Base-by-base conservation (phyloP, 1,140 invertebrate genomes). In the Charaxes varanes region DNA sequence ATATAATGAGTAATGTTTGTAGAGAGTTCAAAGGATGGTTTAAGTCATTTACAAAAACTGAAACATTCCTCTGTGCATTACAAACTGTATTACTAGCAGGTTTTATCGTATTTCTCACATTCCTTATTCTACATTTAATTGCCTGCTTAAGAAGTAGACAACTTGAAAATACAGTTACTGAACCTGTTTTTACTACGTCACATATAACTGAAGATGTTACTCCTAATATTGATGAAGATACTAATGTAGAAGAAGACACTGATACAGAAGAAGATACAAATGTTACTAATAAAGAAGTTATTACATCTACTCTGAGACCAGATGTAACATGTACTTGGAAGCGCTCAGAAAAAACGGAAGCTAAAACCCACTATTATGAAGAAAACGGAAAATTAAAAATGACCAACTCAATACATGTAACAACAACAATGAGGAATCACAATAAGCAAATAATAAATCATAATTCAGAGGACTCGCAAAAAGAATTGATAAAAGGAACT, bases 1-100 rank as follows among this genome's bases (percentile, higher is more conserved):
- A 49, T 41, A 63, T 43, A 56, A 71, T 73, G 67, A 58, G 62
- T 51, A 53, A 61, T 58, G 58, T 32, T 17, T 77, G 53, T 26
- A 66, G 57, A 37, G 62, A 71, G 41, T 60, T 77, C 12, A 61
- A 50, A 35, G 63, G 70, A 22, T 82, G 77, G 77, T 67, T 52
- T 41, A 59, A 49, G 22, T 65, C 77, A 2, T 82, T 82, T 17
- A 82, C 78, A 6, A 59, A 30, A 24, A 58, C 55, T 11, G 78
- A 82, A 32, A 37, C 28, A 1, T 26, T 53, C 7, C 44, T 82
- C 2, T 37, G 55, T 1, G 17, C 62, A 12, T 17, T 74, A 27
- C 54, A 77, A 50, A 57, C 44, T n/a, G 3, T 66, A 8, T 41
- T 81, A 7, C 34, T 82, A 4, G 7, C 54, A 4, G 8, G 63